A percentile compares a stretch with the other conserved stretches of the same genome.
Evolutionary conservation across 92 coral and sea anemone genomes (phyloP).

Genomic region (Meandrina meandrites): DNA sequence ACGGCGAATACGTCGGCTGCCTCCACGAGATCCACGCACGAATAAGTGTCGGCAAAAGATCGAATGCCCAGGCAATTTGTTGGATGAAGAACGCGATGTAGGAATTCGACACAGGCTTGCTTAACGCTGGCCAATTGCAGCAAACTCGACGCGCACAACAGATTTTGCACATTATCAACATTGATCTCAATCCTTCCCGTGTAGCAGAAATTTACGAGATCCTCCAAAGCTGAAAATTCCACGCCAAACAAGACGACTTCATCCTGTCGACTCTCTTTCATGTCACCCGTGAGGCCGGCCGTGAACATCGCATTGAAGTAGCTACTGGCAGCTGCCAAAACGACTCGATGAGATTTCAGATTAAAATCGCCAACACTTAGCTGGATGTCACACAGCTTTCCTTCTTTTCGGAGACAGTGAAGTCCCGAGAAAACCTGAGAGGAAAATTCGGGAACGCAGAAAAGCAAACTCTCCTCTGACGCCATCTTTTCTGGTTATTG

Average conservation of each 20-base stretch:
- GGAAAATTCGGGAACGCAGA: conserved; percentile 91
- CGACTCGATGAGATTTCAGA: conserved; percentile 91
- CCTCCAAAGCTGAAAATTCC: conserved; percentile 91
- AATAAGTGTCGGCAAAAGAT: conserved; percentile 94
- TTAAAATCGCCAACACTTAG: conserved; percentile 72
- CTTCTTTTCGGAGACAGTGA: conserved; percentile 73
- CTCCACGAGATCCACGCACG: conserved; percentile 85
- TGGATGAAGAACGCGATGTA: conserved; percentile 94
- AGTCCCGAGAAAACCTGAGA: conserved; percentile 84
- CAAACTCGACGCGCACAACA: conserved; percentile 91
- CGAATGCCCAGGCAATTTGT: conserved; percentile 95
- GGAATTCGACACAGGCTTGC: conserved; percentile 95
- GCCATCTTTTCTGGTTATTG: conserved; percentile 65
- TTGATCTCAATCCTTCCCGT: conserved; percentile 93
- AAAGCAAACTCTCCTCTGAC: conserved; percentile 88
- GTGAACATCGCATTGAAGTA: conserved; percentile 98
- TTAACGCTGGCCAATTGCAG: conserved; percentile 89
- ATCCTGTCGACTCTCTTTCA: conserved; percentile 88
- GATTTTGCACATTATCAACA: conserved; percentile 88
- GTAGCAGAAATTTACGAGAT: conserved; percentile 90
- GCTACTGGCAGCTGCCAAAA: conserved; percentile 92
- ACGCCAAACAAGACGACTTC: conserved; percentile 82
- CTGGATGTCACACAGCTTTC: conserved; percentile 85
- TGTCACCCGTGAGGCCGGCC: too few species aligned
- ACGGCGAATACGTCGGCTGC: conserved; percentile 95